These are phyloP conservation scores for Channallabes apus DNA, from an alignment of 2,797 vertebrate species.

Conservation along the genomic window DNA sequence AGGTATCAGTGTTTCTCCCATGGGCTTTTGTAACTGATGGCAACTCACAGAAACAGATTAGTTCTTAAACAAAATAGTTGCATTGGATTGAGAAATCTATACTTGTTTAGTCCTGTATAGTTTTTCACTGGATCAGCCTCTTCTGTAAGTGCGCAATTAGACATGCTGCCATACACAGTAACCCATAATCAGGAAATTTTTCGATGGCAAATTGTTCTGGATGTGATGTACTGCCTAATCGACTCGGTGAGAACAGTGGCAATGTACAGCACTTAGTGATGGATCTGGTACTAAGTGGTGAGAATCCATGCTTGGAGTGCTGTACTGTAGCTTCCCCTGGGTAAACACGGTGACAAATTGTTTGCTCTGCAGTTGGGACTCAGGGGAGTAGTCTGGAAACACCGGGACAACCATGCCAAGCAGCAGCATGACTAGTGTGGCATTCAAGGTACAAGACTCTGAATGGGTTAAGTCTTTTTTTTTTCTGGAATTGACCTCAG, in stretches of 20 bases:
- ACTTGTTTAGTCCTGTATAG: not conserved
- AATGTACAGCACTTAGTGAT: not conserved
- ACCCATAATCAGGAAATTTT: not conserved
- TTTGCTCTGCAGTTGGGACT: not conserved
- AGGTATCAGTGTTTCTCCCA: too few relatives aligned
- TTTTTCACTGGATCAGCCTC: not conserved
- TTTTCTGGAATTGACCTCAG: not conserved
- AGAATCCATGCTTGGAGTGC: not conserved
- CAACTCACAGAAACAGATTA: not conserved
- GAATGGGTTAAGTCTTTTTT: not conserved
- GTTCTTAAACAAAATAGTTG: not conserved
- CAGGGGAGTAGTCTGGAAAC: not conserved
- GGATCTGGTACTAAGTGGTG: not conserved
- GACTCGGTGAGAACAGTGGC: not conserved
- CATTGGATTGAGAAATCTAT: not conserved
- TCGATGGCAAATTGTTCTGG: not conserved
- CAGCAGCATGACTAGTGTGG: too few relatives aligned
- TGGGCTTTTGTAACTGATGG: too few relatives aligned
- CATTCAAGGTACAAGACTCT: not conserved
- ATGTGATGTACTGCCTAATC: not conserved
- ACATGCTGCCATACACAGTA: not conserved
- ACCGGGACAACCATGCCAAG: not conserved
- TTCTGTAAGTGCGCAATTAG: not conserved
- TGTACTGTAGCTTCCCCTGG: not conserved
- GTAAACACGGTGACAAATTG: too few relatives aligned